Evolutionary conservation across 2,888 invertebrate genomes (phyloP), one percentile per base, ranked within the genome.

Genomic region (Plagodis dolabraria): DNA sequence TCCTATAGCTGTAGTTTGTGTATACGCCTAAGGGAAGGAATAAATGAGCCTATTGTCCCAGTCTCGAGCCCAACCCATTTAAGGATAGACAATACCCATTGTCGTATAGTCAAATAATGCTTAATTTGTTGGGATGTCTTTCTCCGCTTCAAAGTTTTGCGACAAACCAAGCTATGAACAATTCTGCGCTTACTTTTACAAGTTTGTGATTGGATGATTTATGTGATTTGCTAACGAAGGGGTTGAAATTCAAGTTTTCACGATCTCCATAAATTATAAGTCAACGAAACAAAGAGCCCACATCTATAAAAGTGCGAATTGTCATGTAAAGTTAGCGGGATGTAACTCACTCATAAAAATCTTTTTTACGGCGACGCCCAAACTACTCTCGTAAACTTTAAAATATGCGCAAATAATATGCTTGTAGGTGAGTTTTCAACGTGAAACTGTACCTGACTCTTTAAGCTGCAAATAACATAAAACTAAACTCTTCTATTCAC

Each of bases 21-120:
- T 79, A 79, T 82, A 79, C 83, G 85, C 87, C 86, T 82, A 76
- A 82, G 86, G 86, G 83, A 80, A 83, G 80, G 82, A 87, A 86
- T 87, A 86, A 89, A 86, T 86, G 86, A 87, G 83, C 81, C 80
- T 76, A 85, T 87, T 88, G 87, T 88, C 79, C 82, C 76, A 72
- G 75, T 50, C 78, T 80, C 78, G 73, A 77, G 78, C 81, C 77
- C 81, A 80, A 79, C 84, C 83, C 82, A 86, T 87, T 86, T 86
- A 79, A 82, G 86, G 81, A 86, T 82, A 86, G 85, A 88, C 87
- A 88, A 88, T 87, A 82, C 83, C 85, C 81, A 87, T 86, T 86
- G 86, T 86, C 81, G 78, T 82, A 77, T 78, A 82, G 77, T 79
- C 77, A 80, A 84, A 83, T 86, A 85, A 86, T 84, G 77, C 83